A percentile compares a stretch with the other conserved stretches of the same genome.
These are phyloP conservation scores for Osmerus eperlanus DNA, from an alignment of 2,113 vertebrate genomes.

Conservation along the genomic window DNA sequence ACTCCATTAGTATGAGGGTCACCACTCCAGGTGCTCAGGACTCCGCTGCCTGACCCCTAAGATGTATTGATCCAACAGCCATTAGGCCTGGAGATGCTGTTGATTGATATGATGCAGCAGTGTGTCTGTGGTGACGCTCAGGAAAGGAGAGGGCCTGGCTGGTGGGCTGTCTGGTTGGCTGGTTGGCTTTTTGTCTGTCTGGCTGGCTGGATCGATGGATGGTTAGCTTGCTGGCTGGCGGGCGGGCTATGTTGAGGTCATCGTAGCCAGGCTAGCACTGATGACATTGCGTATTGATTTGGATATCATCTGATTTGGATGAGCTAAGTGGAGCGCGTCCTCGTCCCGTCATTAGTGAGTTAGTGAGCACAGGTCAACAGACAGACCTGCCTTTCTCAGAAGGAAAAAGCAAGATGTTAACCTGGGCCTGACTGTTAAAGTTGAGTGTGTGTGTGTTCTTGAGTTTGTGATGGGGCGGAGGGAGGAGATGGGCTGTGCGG, in stretches of 20 bases:
- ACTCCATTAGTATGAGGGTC: constrained; percentile 58
- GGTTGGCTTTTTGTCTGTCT: constrained; percentile 11
- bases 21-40: constrained; percentile 32
- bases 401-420: background rate
- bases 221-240: too few species aligned
- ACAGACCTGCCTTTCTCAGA: background rate
- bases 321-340: background rate
- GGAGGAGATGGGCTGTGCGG: background rate
- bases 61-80: constrained; percentile 56
- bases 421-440: background rate
- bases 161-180: too few species aligned
- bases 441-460: too few species aligned
- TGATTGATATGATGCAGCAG: constrained; percentile 62
- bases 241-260: constrained; percentile 13
- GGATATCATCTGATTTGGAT: constrained; percentile 59
- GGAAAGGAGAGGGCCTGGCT: too few species aligned
- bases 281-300: constrained; percentile 69
- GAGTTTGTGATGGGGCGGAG: background rate
- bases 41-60: constrained; percentile 49
- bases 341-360: background rate
- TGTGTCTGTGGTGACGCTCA: constrained; percentile 21
- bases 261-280: constrained; percentile 39
- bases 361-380: background rate
- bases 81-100: constrained; percentile 60
- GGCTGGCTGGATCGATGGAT: constrained; percentile 30